Base-by-base conservation (phyloP, 2,797 vertebrate species). In the Scomberomorus guttatus region DNA sequence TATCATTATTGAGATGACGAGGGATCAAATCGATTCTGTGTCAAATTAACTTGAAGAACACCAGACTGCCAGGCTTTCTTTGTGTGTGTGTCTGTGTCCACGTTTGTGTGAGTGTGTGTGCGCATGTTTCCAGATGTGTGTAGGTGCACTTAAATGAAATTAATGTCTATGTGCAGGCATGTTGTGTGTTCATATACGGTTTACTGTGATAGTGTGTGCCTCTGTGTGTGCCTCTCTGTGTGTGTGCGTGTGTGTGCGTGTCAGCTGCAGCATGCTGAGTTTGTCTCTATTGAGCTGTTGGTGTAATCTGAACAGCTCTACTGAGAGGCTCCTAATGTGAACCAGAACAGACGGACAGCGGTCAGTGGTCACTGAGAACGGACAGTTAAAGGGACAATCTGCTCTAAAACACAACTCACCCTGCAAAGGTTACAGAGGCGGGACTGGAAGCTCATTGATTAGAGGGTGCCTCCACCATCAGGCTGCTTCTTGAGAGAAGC, bases 261-360 rank as follows among this genome's bases (percentile, higher is more conserved):
- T 51, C 34, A 79, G 52, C 74, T 75, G 81, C 90, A 91, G 82
- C 91, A 87, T 89, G 86, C 88, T 89, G 85, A 89, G 89, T 90
- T 93, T 90, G 92, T 94, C 93, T 93, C 88, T 95, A 95, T 95
- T 95, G 95, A 95, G 90, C 94, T 95, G 94, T 95, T 94, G 90
- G 88, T 96, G 96, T 95, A 95, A 97, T 96, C 91, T 94, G 96
- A 96, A 95, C 95, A 96, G 90, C 91, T 90, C 81, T 71, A 61
- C 86, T 77, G 80, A 89, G 83, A 84, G 86, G 81, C 82, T 84
- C 76, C 89, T 84, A 85, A 86, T 87, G 75, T 84, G 86, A 84
- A 85, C 73, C 80, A 77, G 90, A 89, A 50, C 86, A 88, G 83
- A 89, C 79, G 70, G 81, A 77, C 83, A 63, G 87, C 61, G 74